A percentile compares a stretch with the other conserved stretches of the same genome.
These are phyloP conservation scores for Venusia cambrica DNA, from an alignment of 2,888 invertebrate genomes.

Conservation along the genomic window DNA sequence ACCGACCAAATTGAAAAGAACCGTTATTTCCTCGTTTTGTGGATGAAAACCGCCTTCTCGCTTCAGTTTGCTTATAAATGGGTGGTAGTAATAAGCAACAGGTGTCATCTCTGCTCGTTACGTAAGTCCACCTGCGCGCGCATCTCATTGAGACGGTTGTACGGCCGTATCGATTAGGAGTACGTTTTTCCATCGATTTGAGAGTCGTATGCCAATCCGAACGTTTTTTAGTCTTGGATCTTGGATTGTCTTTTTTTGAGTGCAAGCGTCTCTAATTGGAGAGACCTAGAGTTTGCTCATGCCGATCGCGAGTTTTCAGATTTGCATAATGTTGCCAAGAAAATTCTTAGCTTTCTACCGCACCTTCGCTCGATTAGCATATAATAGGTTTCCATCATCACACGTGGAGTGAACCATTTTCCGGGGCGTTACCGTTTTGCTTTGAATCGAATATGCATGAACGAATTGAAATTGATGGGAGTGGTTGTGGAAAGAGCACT, in stretches of 20 bases:
- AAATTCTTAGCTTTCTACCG: slow-evolving; percentile 9
- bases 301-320: slow-evolving; percentile 17
- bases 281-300: slow-evolving; percentile 23
- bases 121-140: slow-evolving; percentile 72
- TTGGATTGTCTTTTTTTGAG: slow-evolving; percentile 45
- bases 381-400: slow-evolving; percentile 21
- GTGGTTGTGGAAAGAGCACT: slow-evolving; percentile 26
- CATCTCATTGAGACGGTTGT: slow-evolving; percentile 71
- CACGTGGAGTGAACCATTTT: slow-evolving; percentile 31
- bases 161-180: slow-evolving; percentile 70
- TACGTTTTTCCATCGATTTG: slow-evolving; percentile 65
- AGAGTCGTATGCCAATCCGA: slow-evolving; percentile 47
- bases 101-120: slow-evolving; percentile 71
- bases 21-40: slow-evolving; percentile 25
- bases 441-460: slow-evolving; percentile 33
- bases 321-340: slow-evolving; percentile 13
- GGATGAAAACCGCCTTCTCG: slow-evolving; percentile 40
- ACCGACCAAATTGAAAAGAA: slow-evolving; percentile 48
- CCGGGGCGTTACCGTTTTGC: slow-evolving; percentile 30
- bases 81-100: slow-evolving; percentile 73
- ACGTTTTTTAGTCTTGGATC: slow-evolving; percentile 57
- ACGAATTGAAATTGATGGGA: slow-evolving; percentile 34
- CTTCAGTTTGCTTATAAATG: slow-evolving; percentile 58
- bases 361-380: slow-evolving; percentile 14
- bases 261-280: slow-evolving; percentile 37